These are phyloP conservation scores for Sylvietta virens DNA, from an alignment of 2,113 vertebrate genomes.

Conservation along the genomic window DNA sequence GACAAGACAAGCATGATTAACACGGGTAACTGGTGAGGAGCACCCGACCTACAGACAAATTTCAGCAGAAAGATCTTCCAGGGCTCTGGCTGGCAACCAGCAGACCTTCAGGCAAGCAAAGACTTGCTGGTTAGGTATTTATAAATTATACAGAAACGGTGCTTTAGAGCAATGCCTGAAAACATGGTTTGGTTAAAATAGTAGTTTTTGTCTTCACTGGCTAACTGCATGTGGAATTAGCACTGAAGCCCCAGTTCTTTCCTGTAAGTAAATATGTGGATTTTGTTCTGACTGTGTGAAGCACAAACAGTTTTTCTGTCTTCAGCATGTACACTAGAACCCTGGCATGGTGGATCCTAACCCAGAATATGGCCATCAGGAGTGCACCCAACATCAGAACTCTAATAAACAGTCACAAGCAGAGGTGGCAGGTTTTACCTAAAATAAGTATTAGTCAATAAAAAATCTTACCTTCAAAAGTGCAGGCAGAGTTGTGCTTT, in stretches of 20 bases:
- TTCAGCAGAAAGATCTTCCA: not conserved
- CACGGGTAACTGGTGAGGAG: not conserved
- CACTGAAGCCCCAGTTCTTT: not conserved
- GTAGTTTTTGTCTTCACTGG: not conserved
- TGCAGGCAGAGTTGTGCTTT: conserved; percentile 63
- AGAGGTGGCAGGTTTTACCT: not conserved
- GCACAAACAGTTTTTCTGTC: not conserved
- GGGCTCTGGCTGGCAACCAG: not conserved
- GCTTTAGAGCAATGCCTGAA: not conserved
- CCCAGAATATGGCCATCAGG: not conserved
- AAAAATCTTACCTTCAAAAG: conserved; percentile 71
- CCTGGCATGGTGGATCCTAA: not conserved
- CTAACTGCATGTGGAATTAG: not conserved
- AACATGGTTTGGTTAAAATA: not conserved
- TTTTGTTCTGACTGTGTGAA: not conserved
- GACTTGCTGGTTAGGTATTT: not conserved
- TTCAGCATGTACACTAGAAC: not conserved
- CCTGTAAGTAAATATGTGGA: fast-evolving
- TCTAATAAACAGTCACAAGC: not conserved
- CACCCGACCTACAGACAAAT: fast-evolving
- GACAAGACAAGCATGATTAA: conserved; percentile 7
- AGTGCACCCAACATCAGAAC: not conserved
- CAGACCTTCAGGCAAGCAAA: not conserved
- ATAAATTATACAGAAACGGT: not conserved
- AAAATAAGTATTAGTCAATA: not conserved